A percentile compares a stretch with the other conserved stretches of the same genome.
phyloP scores from a whole-genome alignment of 2,888 invertebrate genomes.

The Spilarctia lutea region DNA sequence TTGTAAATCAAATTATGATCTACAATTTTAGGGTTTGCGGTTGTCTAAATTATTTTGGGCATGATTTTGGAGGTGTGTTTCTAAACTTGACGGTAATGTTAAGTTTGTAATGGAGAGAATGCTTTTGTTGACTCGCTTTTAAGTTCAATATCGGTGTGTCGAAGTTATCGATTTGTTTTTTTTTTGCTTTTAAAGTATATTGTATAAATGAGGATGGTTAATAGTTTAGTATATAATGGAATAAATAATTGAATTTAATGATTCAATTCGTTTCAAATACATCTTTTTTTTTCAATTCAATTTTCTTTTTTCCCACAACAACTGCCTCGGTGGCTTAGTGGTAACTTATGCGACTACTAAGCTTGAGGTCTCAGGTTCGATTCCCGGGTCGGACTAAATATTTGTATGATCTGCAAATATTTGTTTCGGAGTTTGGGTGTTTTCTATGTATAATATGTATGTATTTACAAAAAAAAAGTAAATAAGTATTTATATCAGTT shows the following conservation, averaged over 20 bases:
- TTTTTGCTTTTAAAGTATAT: neutral
- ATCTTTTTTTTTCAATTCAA: neutral
- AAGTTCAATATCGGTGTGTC: conserved; percentile 37
- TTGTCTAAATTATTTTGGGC: conserved; percentile 21
- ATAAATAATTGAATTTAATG: conserved; percentile 1
- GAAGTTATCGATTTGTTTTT: conserved; percentile 27
- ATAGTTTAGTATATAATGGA: conserved; percentile 1
- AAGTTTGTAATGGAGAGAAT: conserved; percentile 38
- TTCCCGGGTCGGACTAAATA: no score
- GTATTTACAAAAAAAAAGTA: no score
- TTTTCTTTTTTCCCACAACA: neutral
- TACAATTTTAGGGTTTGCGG: conserved; percentile 28
- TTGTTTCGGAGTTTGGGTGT: no score
- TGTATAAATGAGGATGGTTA: neutral
- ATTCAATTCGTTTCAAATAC: neutral
- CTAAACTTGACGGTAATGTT: conserved; percentile 20
- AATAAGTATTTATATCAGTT: no score
- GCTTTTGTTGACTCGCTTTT: conserved; percentile 43
- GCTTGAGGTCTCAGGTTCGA: no score
- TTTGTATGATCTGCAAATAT: no score
- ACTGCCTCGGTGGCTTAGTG: no score
- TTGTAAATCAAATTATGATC: conserved; percentile 19
- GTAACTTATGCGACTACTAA: no score
- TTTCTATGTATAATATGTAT: no score
- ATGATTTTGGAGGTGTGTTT: neutral